These are phyloP conservation scores for Motacilla tschutschensis DNA, from an alignment of 2,113 vertebrate genomes.

Conservation along the genomic window DNA sequence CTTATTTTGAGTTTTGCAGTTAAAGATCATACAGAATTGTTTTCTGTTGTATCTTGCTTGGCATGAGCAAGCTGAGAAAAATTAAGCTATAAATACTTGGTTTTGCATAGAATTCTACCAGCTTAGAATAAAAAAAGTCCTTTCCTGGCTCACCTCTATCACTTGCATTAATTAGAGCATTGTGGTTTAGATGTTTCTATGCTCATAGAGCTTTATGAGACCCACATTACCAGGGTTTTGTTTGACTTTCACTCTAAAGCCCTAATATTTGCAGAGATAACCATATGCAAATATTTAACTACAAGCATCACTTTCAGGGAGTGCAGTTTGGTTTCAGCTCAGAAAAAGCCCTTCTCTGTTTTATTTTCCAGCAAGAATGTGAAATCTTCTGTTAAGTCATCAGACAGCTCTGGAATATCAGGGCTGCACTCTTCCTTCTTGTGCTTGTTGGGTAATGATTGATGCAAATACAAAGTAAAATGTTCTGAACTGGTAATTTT, in stretches of 20 bases:
- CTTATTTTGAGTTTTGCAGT: background rate
- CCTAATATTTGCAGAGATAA: background rate
- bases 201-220: background rate
- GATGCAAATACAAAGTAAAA: background rate
- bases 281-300: conserved; percentile 1
- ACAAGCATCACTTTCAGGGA: background rate
- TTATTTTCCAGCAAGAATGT: background rate
- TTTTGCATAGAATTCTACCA: background rate
- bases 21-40: background rate
- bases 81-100: background rate
- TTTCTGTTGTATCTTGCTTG: background rate
- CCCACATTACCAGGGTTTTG: background rate
- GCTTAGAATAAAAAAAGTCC: background rate
- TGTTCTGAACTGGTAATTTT: background rate
- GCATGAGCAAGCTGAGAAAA: background rate
- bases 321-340: background rate
- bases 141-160: background rate
- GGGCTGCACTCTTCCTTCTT: background rate
- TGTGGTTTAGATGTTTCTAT: background rate
- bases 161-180: background rate
- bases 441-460: background rate
- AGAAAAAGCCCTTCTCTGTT: background rate
- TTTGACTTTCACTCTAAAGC: background rate
- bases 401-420: background rate
- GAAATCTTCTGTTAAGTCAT: background rate